These are phyloP conservation scores for Zootermopsis nevadensis DNA, from an alignment of 2,888 invertebrate species.

Conservation along the genomic window DNA sequence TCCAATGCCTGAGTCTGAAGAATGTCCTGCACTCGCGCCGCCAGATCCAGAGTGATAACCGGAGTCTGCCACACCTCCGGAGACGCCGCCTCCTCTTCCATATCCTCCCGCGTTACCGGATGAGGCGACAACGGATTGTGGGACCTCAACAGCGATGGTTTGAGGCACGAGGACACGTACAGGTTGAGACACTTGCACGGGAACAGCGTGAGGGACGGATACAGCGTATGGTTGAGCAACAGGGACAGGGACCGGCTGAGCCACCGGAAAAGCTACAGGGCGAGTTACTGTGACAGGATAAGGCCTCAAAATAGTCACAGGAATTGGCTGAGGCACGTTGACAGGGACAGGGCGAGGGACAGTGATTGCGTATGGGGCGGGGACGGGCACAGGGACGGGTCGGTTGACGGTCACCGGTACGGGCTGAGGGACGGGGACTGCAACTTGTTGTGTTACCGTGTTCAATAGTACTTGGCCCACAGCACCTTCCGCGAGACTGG, in stretches of 20 bases:
- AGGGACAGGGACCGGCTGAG: conserved; percentile 26
- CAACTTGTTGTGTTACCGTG: conserved; percentile 29
- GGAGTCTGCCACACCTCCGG: neutral
- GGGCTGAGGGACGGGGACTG: conserved; percentile 16
- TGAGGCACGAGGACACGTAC: neutral
- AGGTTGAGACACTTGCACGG: conserved; percentile 13
- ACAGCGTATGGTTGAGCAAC: conserved; percentile 12
- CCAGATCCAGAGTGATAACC: too few species aligned
- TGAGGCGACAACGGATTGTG: neutral
- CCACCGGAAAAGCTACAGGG: neutral
- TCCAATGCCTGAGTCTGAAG: too few species aligned
- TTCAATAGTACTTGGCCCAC: neutral
- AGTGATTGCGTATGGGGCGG: conserved; percentile 3
- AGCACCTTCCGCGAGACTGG: neutral
- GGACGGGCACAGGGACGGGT: conserved; percentile 17
- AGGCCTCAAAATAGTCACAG: conserved; percentile 24
- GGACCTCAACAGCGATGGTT: neutral
- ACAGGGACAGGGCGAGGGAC: conserved; percentile 15
- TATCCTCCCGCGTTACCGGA: neutral
- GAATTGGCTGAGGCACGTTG: neutral
- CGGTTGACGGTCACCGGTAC: conserved; percentile 26
- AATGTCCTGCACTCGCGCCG: too few species aligned
- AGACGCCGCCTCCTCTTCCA: neutral
- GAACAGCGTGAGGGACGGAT: conserved; percentile 23
- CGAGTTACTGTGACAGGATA: neutral